Base-by-base conservation (phyloP, 1,140 invertebrate species). In the Heliconius congener region DNA sequence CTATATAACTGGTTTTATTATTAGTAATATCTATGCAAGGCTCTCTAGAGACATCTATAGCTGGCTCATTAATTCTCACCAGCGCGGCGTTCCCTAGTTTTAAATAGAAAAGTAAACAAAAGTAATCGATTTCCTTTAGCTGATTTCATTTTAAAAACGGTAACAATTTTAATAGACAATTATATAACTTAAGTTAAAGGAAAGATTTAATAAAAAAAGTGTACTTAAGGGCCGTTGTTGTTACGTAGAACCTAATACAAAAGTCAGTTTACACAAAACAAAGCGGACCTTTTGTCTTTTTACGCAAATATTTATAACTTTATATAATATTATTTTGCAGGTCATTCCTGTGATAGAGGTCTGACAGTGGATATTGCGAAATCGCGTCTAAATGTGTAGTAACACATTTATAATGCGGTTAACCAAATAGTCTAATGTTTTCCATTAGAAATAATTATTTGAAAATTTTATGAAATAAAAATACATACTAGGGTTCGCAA, bases 291-390 rank as follows among this genome's bases (percentile, higher is more conserved):
- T 76, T 76, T 76, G 76, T 72, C 46, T 71, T 72, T 66, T 73
- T 30, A 30, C 34, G 16, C 52, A n/a, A 57, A 76, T 80, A 73
- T 71, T 76, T 71, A 66, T 55, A 74, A 79, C 55, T 73, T 77
- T 71, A 70, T 71, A 81, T 52, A 52, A 52, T 55, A 78, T 73
- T 57, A 76, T 82, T 79, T 79, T 66, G 74, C 74, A 46, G 70
- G 39, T 82, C 80, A 78, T 74, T 52, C 74, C 57, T 76, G 50
- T 79, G 77, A 82, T 71, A 70, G 30, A 82, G 81, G 81, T 82
- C 71, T 79, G 81, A 82, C 81, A 79, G 81, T 71, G 70, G 77
- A 77, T 82, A 52, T 75, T 76, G 78, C 46, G 66, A 80, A 80
- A 72, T 80, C 76, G 19, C 50, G 46, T 50, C 60, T 50, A 34